These are phyloP conservation scores for Cetonia aurata DNA, from an alignment of 2,888 invertebrate species.

Conservation along the genomic window DNA sequence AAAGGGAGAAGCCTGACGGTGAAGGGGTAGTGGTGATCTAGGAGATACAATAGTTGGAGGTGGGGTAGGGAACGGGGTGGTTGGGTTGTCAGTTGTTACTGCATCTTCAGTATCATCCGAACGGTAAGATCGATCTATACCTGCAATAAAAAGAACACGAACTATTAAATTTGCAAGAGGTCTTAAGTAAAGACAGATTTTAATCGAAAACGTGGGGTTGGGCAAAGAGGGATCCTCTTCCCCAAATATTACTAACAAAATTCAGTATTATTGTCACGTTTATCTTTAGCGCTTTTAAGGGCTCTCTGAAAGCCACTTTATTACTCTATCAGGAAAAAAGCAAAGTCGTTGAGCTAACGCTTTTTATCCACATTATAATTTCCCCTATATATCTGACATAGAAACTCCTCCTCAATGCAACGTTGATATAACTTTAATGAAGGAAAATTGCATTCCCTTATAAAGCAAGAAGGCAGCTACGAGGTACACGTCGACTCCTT, in stretches of 20 bases:
- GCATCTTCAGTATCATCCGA: conserved; percentile 79
- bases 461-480: conserved; percentile 27
- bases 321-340: too few species aligned
- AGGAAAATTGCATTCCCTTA: conserved; percentile 50
- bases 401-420: conserved; percentile 44
- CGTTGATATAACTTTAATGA: conserved; percentile 53
- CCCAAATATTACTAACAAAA: too few species aligned
- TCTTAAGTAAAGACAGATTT: too few species aligned
- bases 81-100: conserved; percentile 70
- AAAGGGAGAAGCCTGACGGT: conserved; percentile 78
- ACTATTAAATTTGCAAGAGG: too few species aligned
- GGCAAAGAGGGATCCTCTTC: too few species aligned
- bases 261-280: too few species aligned
- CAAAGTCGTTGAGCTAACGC: too few species aligned
- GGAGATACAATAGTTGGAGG: conserved; percentile 69
- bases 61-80: conserved; percentile 70
- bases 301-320: too few species aligned
- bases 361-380: too few species aligned
- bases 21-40: conserved; percentile 72
- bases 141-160: conserved; percentile 64
- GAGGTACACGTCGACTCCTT: conserved; percentile 1
- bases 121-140: conserved; percentile 79
- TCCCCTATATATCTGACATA: too few species aligned
- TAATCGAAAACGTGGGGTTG: too few species aligned
- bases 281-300: too few species aligned